Percentiles rank a stretch among this genome's conserved stretches.
Conservation (phyloP, 2,888 invertebrate species). For the Cheilosia urbana region DNA sequence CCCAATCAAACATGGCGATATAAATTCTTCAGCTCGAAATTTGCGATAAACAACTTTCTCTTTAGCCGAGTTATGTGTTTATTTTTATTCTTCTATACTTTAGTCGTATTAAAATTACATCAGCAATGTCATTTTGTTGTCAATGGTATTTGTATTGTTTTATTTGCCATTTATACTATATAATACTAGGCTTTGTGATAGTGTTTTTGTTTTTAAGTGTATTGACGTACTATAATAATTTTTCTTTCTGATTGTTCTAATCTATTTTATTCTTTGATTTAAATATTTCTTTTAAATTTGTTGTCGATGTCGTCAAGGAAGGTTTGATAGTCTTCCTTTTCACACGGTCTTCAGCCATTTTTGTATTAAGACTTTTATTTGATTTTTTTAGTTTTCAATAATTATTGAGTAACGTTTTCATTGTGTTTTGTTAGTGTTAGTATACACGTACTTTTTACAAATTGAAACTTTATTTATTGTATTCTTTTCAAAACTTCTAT, state of each 20-base stretch:
- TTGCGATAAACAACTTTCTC: neutral
- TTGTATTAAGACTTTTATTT: neutral
- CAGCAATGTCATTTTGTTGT: neutral
- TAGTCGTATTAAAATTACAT: neutral
- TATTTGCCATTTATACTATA: neutral
- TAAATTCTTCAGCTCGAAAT: neutral
- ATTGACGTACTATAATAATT: neutral
- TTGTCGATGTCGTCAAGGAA: neutral
- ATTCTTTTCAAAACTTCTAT: neutral
- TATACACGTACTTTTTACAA: neutral
- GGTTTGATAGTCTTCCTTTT: neutral
- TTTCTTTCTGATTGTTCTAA: neutral
- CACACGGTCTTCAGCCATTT: neutral
- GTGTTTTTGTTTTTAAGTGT: conserved; percentile 26
- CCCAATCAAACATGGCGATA: too few species aligned
- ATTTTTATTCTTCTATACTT: neutral
- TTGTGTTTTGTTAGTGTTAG: conserved; percentile 5
- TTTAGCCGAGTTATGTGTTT: neutral
- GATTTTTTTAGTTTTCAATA: neutral
- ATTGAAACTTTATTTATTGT: neutral
- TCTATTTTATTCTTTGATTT: conserved; percentile 5
- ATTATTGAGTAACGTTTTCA: neutral
- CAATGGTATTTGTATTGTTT: conserved; percentile 15
- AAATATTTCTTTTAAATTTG: neutral
- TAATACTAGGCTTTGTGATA: conserved; percentile 30